phyloP scores from a whole-genome alignment of 2,797 vertebrate genomes.

The Darevskia nairensis region DNA sequence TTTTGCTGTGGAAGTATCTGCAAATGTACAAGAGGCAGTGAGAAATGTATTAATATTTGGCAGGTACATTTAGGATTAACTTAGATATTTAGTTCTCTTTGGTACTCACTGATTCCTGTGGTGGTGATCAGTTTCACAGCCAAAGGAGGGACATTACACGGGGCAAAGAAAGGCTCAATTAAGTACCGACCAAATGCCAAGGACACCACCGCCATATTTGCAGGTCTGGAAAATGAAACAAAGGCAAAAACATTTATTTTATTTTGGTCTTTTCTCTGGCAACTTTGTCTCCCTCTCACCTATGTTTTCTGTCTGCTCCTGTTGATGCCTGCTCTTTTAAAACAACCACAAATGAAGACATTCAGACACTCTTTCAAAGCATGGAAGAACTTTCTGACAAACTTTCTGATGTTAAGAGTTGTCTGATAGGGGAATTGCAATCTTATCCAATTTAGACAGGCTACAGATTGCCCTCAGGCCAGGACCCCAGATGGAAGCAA shows the following conservation, averaged over 20 bases:
- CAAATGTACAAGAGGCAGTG: too few species aligned
- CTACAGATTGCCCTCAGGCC: too few species aligned
- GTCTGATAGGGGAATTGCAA: too few species aligned
- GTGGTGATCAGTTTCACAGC: conserved; percentile 48
- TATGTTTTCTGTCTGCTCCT: neutral
- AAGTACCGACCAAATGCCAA: conserved; percentile 59
- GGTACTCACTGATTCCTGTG: conserved; percentile 50
- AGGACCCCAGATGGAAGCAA: too few species aligned
- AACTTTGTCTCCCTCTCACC: neutral
- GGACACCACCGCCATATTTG: conserved; percentile 51
- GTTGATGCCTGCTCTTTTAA: neutral
- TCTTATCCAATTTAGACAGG: too few species aligned
- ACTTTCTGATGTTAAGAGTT: too few species aligned
- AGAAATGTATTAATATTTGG: neutral
- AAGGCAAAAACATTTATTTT: neutral
- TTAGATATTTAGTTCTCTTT: neutral
- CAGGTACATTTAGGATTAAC: neutral
- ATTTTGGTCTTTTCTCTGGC: neutral
- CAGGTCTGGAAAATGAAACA: conserved; percentile 50
- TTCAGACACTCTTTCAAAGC: neutral
- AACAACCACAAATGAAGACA: neutral
- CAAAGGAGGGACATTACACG: conserved; percentile 42
- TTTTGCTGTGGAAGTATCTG: too few species aligned
- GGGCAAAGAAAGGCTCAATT: conserved; percentile 52
- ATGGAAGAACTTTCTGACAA: neutral